Percentiles rank a stretch among this genome's conserved stretches.
Conservation (phyloP, 2,797 vertebrate species). For the Gorsachius magnificus region DNA sequence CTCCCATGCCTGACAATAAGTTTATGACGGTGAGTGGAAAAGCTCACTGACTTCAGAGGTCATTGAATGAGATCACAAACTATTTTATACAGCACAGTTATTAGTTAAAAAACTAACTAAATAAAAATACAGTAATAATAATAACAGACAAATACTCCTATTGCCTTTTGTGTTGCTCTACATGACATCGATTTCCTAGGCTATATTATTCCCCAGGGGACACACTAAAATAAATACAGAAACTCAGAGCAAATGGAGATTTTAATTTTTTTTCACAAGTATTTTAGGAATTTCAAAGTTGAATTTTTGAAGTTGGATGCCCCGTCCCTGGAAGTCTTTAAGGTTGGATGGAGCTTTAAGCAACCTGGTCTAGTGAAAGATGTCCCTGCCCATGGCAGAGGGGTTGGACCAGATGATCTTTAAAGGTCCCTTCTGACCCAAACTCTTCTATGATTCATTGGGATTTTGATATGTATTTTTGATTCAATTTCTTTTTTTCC, state of each 20-base stretch:
- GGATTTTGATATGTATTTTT: background rate
- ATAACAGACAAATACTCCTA: background rate
- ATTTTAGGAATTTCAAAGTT: background rate
- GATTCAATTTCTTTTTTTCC: rapidly evolving
- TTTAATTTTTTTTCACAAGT: background rate
- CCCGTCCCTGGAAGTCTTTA: background rate
- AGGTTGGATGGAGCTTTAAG: background rate
- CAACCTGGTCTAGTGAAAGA: background rate
- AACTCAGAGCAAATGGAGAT: background rate
- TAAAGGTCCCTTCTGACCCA: background rate
- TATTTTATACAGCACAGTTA: background rate
- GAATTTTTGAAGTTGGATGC: background rate
- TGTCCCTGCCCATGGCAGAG: background rate
- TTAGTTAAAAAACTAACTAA: background rate
- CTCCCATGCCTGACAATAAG: background rate
- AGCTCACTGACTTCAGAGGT: background rate
- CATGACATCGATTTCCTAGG: background rate
- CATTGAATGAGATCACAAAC: background rate
- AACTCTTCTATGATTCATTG: background rate
- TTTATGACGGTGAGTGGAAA: background rate
- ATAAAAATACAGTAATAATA: background rate
- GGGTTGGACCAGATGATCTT: background rate
- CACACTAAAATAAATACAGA: background rate
- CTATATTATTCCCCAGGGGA: background rate
- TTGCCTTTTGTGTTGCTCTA: background rate